Conservation (phyloP, 1,140 invertebrate species). For the Conus betulinus region DNA sequence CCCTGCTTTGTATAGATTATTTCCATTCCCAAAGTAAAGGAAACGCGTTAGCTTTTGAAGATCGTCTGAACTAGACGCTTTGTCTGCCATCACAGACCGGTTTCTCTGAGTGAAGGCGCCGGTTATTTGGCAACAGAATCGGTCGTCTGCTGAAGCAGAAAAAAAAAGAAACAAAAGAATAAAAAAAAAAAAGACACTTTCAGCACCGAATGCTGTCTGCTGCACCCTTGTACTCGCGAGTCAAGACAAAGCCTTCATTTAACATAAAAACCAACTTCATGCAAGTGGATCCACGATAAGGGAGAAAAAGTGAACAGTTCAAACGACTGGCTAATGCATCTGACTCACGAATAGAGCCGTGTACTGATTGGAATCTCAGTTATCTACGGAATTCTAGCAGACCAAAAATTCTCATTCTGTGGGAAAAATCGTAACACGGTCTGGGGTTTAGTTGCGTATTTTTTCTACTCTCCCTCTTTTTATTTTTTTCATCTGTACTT, state of each 20-base stretch:
- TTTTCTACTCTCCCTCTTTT: background rate
- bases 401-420: constrained; percentile 30
- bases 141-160: constrained; percentile 17
- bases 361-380: constrained; percentile 27
- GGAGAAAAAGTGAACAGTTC: background rate
- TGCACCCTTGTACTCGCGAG: background rate
- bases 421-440: constrained; percentile 17
- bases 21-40: constrained; percentile 47
- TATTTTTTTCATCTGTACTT: background rate
- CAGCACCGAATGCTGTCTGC: constrained; percentile 1
- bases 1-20: constrained; percentile 42
- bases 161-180: background rate
- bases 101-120: background rate
- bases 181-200: background rate
- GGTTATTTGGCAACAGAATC: constrained; percentile 12
- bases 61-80: constrained; percentile 5
- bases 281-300: background rate
- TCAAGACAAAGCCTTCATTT: background rate
- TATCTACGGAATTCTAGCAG: constrained; percentile 31
- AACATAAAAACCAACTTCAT: background rate
- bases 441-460: background rate
- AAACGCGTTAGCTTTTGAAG: constrained; percentile 46
- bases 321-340: background rate
- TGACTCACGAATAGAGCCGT: background rate
- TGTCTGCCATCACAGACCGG: constrained; percentile 29